Evolutionary conservation across 1,140 invertebrate species (phyloP).

Genomic region (Bradysia coprophila): DNA sequence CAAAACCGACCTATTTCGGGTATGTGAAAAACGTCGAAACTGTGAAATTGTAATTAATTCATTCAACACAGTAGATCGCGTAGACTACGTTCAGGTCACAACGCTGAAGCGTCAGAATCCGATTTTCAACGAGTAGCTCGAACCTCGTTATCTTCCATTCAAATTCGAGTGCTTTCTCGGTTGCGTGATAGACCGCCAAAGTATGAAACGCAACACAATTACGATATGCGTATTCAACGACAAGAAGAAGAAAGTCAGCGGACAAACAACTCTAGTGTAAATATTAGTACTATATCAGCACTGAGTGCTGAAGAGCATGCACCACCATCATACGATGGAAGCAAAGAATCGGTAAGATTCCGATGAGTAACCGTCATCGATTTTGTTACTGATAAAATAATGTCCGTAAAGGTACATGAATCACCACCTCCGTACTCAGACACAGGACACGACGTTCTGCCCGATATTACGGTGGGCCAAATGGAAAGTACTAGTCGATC

Average conservation of each 20-base stretch:
- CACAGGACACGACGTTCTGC: too few relatives aligned
- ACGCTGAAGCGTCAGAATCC: not conserved
- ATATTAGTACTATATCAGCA: not conserved
- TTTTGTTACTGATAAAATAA: not conserved
- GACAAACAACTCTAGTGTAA: not conserved
- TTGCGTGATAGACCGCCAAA: constrained; percentile 4
- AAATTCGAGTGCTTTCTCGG: constrained; percentile 1
- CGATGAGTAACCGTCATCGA: not conserved
- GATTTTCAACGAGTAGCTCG: not conserved
- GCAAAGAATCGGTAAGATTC: not conserved
- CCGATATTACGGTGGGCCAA: too few relatives aligned
- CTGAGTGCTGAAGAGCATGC: not conserved
- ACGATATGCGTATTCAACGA: not conserved
- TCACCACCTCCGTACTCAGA: not conserved
- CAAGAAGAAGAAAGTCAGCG: not conserved
- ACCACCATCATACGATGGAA: not conserved
- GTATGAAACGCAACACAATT: constrained; percentile 1
- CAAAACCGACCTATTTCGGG: constrained; percentile 1
- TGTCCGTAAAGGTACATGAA: not conserved
- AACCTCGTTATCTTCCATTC: constrained; percentile 2
- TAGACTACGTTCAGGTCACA: too few relatives aligned
- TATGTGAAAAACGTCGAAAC: not conserved
- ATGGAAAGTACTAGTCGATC: too few relatives aligned
- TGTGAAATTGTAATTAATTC: not conserved
- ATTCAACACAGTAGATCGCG: too few relatives aligned